These are phyloP conservation scores for Brachionus manjavacas DNA, from an alignment of 1,140 invertebrate species.

Conservation along the genomic window DNA sequence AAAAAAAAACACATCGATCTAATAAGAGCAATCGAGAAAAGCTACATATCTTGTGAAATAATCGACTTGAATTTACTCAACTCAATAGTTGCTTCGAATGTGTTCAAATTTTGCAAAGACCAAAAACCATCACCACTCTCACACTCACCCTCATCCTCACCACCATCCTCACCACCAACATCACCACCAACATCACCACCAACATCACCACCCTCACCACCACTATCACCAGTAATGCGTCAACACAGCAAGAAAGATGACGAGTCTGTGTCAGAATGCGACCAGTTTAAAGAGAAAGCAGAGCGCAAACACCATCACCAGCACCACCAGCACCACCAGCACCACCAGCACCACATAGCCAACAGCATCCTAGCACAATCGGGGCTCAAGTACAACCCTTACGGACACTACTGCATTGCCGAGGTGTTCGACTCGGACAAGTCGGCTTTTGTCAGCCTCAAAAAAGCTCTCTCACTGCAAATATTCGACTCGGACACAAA, in stretches of 20 bases:
- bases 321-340: too few relatives aligned
- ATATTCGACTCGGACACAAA: neutral
- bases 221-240: too few relatives aligned
- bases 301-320: neutral
- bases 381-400: neutral
- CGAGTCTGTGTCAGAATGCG: neutral
- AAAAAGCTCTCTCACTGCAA: neutral
- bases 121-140: neutral
- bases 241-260: too few relatives aligned
- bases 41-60: slow-evolving; percentile 40
- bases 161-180: neutral
- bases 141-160: neutral
- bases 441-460: neutral
- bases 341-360: neutral
- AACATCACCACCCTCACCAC: neutral
- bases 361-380: neutral
- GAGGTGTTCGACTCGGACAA: slow-evolving; percentile 35
- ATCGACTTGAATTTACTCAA: slow-evolving; percentile 7
- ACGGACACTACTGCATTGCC: neutral
- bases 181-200: neutral
- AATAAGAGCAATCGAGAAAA: neutral
- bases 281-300: neutral
- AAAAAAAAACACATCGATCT: neutral
- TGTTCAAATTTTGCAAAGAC: neutral
- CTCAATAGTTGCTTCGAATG: neutral